These are phyloP conservation scores for Dryobota labecula DNA, from an alignment of 2,888 invertebrate species.

Conservation along the genomic window DNA sequence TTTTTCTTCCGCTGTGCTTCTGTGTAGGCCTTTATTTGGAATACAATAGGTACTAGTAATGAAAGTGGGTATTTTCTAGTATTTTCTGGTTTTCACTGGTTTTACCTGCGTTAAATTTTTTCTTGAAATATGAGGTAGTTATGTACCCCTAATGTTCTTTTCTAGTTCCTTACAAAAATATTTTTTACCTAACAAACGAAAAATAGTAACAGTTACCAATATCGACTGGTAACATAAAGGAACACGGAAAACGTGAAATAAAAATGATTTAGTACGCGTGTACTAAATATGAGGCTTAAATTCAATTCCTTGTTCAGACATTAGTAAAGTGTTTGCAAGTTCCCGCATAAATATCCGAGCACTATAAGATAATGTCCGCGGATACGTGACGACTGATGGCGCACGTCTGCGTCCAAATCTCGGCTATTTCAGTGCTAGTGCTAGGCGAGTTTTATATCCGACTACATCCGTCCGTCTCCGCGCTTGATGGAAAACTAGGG, in stretches of 20 bases:
- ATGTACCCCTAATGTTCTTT: not conserved
- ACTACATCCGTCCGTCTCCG: constrained; percentile 58
- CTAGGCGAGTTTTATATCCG: constrained; percentile 63
- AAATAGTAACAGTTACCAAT: not conserved
- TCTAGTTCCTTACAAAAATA: too few relatives aligned
- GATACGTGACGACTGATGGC: constrained; percentile 23
- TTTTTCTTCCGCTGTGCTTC: not conserved
- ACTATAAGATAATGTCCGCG: constrained; percentile 36
- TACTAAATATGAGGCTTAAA: not conserved
- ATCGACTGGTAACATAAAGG: not conserved
- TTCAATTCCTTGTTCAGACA: constrained; percentile 5
- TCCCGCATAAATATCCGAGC: constrained; percentile 20
- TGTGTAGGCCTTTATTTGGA: constrained; percentile 27
- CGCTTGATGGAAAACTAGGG: constrained; percentile 52
- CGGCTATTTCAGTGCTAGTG: constrained; percentile 39
- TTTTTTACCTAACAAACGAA: too few relatives aligned
- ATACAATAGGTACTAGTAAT: constrained; percentile 24
- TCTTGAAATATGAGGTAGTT: not conserved
- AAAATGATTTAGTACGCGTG: too few relatives aligned
- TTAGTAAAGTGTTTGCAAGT: constrained; percentile 16
- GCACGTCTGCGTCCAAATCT: constrained; percentile 34
- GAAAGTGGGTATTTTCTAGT: constrained; percentile 9
- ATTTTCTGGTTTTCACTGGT: not conserved
- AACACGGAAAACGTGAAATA: not conserved
- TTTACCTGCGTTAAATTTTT: not conserved